These are phyloP conservation scores for Drosophila paramelanica DNA, from an alignment of 2,888 invertebrate species.

Conservation along the genomic window DNA sequence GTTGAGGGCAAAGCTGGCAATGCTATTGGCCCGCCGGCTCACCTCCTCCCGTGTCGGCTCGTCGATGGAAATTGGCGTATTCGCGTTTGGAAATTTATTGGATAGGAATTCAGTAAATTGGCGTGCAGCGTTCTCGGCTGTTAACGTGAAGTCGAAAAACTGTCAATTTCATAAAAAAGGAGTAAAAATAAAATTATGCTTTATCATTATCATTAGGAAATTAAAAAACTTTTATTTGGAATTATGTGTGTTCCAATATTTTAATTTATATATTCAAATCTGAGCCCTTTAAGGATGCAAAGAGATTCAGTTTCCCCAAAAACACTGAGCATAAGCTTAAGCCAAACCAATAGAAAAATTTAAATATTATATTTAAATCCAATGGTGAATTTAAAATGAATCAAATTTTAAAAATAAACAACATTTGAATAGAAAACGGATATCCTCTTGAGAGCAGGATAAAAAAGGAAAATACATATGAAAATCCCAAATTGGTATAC, in stretches of 20 bases:
- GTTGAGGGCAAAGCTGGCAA: slow-evolving; percentile 84
- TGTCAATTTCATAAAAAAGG: slow-evolving; percentile 45
- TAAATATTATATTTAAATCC: too few species aligned
- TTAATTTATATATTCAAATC: too few species aligned
- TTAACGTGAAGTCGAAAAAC: slow-evolving; percentile 84
- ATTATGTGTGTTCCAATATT: not conserved
- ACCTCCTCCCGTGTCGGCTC: slow-evolving; percentile 82
- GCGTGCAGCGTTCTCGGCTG: slow-evolving; percentile 84
- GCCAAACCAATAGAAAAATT: too few species aligned
- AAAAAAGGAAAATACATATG: not conserved
- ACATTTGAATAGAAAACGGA: too few species aligned
- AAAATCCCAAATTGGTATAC: not conserved
- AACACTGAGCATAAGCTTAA: too few species aligned
- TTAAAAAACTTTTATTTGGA: too few species aligned
- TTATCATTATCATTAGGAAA: not conserved
- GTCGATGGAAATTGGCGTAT: slow-evolving; percentile 67
- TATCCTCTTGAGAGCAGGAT: too few species aligned
- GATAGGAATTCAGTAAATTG: slow-evolving; percentile 84
- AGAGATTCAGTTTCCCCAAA: too few species aligned
- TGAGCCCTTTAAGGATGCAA: too few species aligned
- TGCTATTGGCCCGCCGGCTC: slow-evolving; percentile 82
- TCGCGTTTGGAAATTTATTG: slow-evolving; percentile 79
- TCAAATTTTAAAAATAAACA: too few species aligned
- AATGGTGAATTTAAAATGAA: too few species aligned
- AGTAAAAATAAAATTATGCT: slow-evolving; percentile 10